Evolutionary conservation across 1,140 invertebrate genomes (phyloP).

Genomic region (Zaprionus davidi): DNA sequence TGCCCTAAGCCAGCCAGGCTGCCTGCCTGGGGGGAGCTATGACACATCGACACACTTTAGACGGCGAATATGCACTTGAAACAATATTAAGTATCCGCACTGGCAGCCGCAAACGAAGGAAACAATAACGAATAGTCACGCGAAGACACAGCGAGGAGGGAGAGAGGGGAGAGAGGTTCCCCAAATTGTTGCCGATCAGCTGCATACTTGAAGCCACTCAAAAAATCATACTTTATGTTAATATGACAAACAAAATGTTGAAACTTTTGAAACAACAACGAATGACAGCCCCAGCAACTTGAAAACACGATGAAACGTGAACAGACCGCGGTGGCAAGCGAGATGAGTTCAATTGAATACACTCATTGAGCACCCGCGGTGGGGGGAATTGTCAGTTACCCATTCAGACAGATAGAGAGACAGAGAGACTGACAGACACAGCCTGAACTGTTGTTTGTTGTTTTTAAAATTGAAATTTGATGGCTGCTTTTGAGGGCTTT

Average conservation of each 20-base stretch:
- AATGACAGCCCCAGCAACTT: slow-evolving; percentile 19
- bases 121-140: slow-evolving; percentile 33
- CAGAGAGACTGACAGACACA: slow-evolving; percentile 4
- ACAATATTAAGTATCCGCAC: slow-evolving; percentile 29
- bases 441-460: slow-evolving; percentile 13
- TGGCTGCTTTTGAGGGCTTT: slow-evolving; percentile 30
- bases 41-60: slow-evolving; percentile 45
- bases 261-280: slow-evolving; percentile 36
- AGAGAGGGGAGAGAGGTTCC: not conserved
- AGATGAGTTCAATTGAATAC: slow-evolving; percentile 47
- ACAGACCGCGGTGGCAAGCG: slow-evolving; percentile 24
- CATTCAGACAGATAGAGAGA: not conserved
- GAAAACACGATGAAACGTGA: slow-evolving; percentile 25
- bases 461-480: slow-evolving; percentile 38
- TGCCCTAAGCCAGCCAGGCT: slow-evolving; percentile 11
- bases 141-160: not conserved
- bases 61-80: slow-evolving; percentile 40
- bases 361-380: not conserved
- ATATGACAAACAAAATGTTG: slow-evolving; percentile 53
- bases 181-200: slow-evolving; percentile 26
- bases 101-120: slow-evolving; percentile 24
- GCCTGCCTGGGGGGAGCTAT: slow-evolving; percentile 10
- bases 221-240: slow-evolving; percentile 52
- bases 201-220: slow-evolving; percentile 42
- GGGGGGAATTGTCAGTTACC: slow-evolving; percentile 3